phyloP scores from a whole-genome alignment of 2,888 invertebrate genomes.

The Timema podura region DNA sequence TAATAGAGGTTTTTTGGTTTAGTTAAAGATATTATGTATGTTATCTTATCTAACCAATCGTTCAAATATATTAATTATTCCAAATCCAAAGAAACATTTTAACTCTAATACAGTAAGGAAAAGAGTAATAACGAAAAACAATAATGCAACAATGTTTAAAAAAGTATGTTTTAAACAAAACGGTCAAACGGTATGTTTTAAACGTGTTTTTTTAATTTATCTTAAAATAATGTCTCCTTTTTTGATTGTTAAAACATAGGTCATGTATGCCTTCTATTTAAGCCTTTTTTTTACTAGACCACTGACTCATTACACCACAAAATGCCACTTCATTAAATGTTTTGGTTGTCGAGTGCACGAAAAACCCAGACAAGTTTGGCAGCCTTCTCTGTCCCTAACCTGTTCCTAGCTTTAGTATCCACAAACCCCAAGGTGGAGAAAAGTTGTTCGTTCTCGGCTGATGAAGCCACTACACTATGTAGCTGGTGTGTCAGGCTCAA shows the following conservation, averaged over 20 bases:
- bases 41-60: too few species aligned
- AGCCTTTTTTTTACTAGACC: not conserved
- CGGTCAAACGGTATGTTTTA: not conserved
- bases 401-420: not conserved
- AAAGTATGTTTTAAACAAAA: not conserved
- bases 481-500: too few species aligned
- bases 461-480: constrained; percentile 11
- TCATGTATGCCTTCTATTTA: not conserved
- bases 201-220: not conserved
- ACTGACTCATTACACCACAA: not conserved
- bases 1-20: too few species aligned
- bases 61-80: too few species aligned
- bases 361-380: constrained; percentile 9
- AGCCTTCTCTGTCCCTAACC: constrained; percentile 8
- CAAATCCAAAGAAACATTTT: too few species aligned
- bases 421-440: constrained; percentile 3
- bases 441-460: not conserved
- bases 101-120: too few species aligned
- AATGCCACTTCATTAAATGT: not conserved
- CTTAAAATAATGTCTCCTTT: not conserved
- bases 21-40: too few species aligned
- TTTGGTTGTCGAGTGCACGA: constrained; percentile 9
- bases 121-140: too few species aligned
- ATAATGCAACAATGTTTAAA: not conserved
- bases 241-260: not conserved